Evolutionary conservation across 2,797 vertebrate species (phyloP), one percentile per base, ranked within the genome.

Genomic region (Sebastes hubbsi): DNA sequence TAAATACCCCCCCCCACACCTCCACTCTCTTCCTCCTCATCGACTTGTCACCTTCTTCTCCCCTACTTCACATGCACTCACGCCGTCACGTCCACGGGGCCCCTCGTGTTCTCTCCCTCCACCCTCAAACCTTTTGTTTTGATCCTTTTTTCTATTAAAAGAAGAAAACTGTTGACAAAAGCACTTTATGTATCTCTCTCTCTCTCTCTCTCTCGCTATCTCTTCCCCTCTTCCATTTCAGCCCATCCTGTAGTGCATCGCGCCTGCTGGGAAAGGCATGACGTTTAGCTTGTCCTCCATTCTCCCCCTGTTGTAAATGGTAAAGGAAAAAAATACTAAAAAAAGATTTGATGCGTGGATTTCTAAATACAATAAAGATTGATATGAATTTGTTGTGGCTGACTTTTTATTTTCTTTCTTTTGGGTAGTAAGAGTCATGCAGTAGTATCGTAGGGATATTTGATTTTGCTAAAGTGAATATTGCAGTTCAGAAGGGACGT

Each of bases 101-200:
- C 78, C 75, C 27, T 38, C 2, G 8, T 4, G 75, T 89, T 77
- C 78, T 88, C 80, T 88, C 88, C 82, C 79, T 86, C 85, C 87
- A 89, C 91, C 90, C 82, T 87, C 89, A 84, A 84, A 91, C 93
- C 92, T 92, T 94, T 94, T 90, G 92, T 95, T 93, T 90, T 91
- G 81, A 90, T 90, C 90, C 92, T 95, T 95, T 95, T 94, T 95
- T 96, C 94, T 96, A 95, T 95, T 92, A 93, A 94, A 95, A 95
- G 81, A 90, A 93, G 86, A 89, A 94, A 96, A 95, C 93, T 91
- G 94, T 97, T 96, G 96, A 97, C 96, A 97, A 96, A 98, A 98
- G 97, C 98, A 99, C 97, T 99, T 98, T 99, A 98, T 97, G 97
- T 98, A 97, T 94, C 91, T 29, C 27, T 89, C 86, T 76, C 27